A percentile compares a stretch with the other conserved stretches of the same genome.
These are phyloP conservation scores for Saturnia japonica DNA, from an alignment of 2,888 invertebrate genomes.

Conservation along the genomic window DNA sequence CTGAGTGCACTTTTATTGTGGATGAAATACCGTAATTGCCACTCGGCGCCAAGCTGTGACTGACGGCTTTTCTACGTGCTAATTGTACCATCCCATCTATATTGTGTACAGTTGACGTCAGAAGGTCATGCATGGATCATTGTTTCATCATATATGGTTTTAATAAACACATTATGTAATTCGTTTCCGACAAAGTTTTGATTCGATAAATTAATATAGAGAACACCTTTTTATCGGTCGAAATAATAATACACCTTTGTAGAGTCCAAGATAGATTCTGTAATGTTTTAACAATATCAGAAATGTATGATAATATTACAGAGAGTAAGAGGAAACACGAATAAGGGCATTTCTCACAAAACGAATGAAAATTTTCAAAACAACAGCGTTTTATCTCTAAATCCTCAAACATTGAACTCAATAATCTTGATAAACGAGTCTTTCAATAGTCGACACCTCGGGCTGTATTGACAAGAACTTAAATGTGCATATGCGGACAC, in stretches of 20 bases:
- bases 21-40: conserved; percentile 78
- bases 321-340: conserved; percentile 19
- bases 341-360: conserved; percentile 40
- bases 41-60: conserved; percentile 70
- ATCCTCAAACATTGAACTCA: conserved; percentile 63
- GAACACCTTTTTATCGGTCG: neutral
- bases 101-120: conserved; percentile 40
- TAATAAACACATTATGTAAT: conserved; percentile 20
- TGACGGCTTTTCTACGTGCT: conserved; percentile 71
- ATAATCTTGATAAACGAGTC: conserved; percentile 81
- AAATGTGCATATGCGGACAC: conserved; percentile 74
- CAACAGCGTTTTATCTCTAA: conserved; percentile 77
- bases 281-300: neutral
- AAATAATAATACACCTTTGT: neutral
- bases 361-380: conserved; percentile 70
- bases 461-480: conserved; percentile 74
- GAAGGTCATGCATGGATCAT: conserved; percentile 30
- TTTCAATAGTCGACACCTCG: conserved; percentile 66
- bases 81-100: conserved; percentile 63
- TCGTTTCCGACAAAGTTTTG: neutral
- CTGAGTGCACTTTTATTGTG: conserved; percentile 78
- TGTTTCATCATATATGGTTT: conserved; percentile 35
- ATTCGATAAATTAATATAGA: neutral
- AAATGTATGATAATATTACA: conserved; percentile 11
- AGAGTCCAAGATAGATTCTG: neutral